These are phyloP conservation scores for Pelochelys cantorii DNA, from an alignment of 2,797 vertebrate genomes.

Conservation along the genomic window DNA sequence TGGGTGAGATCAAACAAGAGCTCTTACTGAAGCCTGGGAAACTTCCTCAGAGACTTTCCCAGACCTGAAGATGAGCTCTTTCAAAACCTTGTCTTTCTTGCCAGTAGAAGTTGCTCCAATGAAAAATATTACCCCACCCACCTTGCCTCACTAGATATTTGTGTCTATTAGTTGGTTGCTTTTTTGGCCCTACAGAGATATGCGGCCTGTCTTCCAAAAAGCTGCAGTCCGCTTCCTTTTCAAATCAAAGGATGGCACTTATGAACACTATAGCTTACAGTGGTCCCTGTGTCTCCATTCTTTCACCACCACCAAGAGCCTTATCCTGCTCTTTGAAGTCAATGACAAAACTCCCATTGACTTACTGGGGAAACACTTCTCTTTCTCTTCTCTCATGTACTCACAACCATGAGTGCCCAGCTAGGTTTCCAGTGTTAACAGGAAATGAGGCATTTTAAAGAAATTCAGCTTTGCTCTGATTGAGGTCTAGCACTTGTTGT, in stretches of 20 bases:
- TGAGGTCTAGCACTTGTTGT: background rate
- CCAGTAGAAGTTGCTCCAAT: background rate
- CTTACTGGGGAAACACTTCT: background rate
- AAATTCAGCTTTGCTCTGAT: background rate
- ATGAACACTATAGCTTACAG: background rate
- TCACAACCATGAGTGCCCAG: background rate
- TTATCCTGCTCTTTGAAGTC: background rate
- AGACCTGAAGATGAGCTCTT: background rate
- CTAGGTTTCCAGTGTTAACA: background rate
- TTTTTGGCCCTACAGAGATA: background rate
- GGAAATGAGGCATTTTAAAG: background rate
- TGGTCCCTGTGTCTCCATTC: background rate
- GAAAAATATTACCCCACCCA: background rate
- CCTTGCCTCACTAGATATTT: background rate
- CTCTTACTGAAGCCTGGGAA: background rate
- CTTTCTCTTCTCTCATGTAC: background rate
- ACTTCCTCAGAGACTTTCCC: background rate
- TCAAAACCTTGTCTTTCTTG: background rate
- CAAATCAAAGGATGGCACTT: background rate
- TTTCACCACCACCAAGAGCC: background rate
- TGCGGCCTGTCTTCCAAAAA: background rate
- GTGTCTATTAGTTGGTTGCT: background rate
- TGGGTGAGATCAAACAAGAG: background rate
- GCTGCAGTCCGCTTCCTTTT: background rate
- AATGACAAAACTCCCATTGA: background rate